Evolutionary conservation across 2,888 invertebrate genomes (phyloP).

Genomic region (Kryphioiulus occultus): DNA sequence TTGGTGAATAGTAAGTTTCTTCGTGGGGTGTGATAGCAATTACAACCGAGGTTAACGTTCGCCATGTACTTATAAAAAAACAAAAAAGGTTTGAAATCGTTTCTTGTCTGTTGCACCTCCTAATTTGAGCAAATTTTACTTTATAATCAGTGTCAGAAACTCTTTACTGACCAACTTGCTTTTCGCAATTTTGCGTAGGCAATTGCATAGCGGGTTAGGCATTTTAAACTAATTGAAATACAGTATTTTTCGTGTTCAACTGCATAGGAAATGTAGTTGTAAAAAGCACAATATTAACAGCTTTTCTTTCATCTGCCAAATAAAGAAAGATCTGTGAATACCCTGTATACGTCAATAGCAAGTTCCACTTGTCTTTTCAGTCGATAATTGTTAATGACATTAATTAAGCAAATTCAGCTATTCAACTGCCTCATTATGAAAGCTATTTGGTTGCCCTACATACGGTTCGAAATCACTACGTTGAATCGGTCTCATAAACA

Average conservation of each 20-base stretch:
- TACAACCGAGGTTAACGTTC: constrained; percentile 10
- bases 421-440: background rate
- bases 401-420: background rate
- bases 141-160: background rate
- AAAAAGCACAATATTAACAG: too few species aligned
- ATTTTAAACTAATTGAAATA: background rate
- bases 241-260: too few species aligned
- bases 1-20: too few species aligned
- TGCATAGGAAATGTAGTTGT: too few species aligned
- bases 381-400: background rate
- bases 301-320: background rate
- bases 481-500: background rate
- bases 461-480: too few species aligned
- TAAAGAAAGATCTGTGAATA: background rate
- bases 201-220: background rate
- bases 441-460: background rate
- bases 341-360: background rate
- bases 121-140: background rate
- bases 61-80: background rate
- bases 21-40: background rate
- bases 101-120: background rate
- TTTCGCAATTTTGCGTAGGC: background rate
- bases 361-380: background rate
- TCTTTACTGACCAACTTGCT: background rate
- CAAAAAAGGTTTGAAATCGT: background rate